These are phyloP conservation scores for Glossosoma conforme DNA, from an alignment of 1,140 invertebrate genomes.

Conservation along the genomic window DNA sequence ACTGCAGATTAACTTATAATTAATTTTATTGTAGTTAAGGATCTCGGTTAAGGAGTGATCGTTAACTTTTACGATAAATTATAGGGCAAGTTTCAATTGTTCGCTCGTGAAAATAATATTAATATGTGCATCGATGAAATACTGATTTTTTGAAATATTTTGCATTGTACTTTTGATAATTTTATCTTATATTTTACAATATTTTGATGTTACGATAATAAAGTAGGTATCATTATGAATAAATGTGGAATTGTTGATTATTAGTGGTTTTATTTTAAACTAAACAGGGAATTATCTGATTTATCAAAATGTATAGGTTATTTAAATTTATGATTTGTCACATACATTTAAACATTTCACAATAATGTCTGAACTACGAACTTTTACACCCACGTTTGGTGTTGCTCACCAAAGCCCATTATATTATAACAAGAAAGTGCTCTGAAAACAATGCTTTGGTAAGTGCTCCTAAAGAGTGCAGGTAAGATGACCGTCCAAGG, in stretches of 20 bases:
- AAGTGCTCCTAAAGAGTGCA: no score
- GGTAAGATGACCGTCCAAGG: no score
- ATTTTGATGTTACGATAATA: constrained; percentile 13
- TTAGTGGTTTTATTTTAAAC: constrained; percentile 8
- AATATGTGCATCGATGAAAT: constrained; percentile 1
- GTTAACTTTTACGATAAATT: no score
- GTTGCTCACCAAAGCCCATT: no score
- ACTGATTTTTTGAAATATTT: background rate
- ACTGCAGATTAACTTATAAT: background rate
- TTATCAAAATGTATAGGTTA: no score
- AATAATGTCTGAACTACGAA: no score
- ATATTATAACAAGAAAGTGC: no score
- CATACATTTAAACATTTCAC: no score
- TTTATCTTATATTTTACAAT: constrained; percentile 13
- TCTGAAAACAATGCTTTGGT: no score
- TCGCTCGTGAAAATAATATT: constrained; percentile 6
- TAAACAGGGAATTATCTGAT: no score
- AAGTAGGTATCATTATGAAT: constrained; percentile 18
- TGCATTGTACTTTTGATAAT: background rate
- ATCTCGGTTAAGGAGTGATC: background rate
- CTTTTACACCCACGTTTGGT: no score
- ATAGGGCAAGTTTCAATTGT: constrained; percentile 1
- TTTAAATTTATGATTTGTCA: no score
- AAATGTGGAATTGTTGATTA: constrained; percentile 20
- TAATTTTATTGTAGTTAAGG: background rate